Conservation (phyloP, 1,140 invertebrate genomes). For the Drosophila teissieri region DNA sequence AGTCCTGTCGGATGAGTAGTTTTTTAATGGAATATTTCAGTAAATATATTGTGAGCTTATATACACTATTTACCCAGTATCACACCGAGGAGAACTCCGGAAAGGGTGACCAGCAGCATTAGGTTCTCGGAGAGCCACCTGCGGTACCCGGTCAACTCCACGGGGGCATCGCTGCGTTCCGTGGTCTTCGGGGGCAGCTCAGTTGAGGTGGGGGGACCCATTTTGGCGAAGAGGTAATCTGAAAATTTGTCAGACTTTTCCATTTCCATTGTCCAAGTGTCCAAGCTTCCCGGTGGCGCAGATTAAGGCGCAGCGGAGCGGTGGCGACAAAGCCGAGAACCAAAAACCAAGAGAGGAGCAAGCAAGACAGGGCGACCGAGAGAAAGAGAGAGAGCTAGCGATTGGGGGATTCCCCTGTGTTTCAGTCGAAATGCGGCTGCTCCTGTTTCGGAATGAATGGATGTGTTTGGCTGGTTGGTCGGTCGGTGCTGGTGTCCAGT, state of each 20-base stretch:
- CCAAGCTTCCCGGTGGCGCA: constrained; percentile 9
- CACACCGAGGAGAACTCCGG: constrained; percentile 90
- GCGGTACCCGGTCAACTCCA: constrained; percentile 88
- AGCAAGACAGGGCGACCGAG: constrained; percentile 11
- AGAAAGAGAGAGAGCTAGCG: constrained; percentile 25
- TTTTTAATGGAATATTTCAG: not conserved
- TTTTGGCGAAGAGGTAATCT: constrained; percentile 91
- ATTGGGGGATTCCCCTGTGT: constrained; percentile 7
- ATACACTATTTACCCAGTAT: constrained; percentile 87
- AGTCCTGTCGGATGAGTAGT: constrained; percentile 86
- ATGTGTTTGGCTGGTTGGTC: not conserved
- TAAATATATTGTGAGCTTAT: too few relatives aligned
- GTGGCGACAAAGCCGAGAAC: constrained; percentile 10
- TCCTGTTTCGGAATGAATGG: not conserved
- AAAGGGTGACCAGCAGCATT: constrained; percentile 91
- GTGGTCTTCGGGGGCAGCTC: constrained; percentile 86
- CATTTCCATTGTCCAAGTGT: constrained; percentile 82
- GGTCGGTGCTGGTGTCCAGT: constrained; percentile 34
- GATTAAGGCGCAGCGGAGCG: constrained; percentile 17
- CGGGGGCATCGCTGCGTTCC: constrained; percentile 86
- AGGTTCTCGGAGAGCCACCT: constrained; percentile 91
- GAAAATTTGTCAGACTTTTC: constrained; percentile 87
- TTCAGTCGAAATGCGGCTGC: not conserved
- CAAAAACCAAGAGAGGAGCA: constrained; percentile 4
- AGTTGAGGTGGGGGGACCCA: constrained; percentile 87